Percentiles rank a stretch among this genome's conserved stretches.
Evolutionary conservation across 2,888 invertebrate species (phyloP).

Genomic region (Adineta ricciae): DNA sequence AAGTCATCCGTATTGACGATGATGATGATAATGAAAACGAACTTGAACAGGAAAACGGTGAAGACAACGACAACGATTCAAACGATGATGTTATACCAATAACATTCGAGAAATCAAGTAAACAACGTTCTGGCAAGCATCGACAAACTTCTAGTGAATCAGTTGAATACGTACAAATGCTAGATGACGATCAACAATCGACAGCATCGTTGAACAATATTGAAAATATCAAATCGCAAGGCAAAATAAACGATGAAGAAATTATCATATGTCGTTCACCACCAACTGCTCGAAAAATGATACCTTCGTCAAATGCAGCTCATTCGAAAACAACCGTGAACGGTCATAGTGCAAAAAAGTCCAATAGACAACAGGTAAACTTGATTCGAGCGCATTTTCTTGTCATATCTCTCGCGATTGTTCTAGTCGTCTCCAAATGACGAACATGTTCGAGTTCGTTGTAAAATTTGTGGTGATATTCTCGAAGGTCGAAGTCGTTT

Average conservation of each 20-base stretch:
- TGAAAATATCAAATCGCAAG: not conserved
- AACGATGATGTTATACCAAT: not conserved
- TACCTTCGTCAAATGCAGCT: not conserved
- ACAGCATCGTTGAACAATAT: not conserved
- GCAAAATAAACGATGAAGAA: not conserved
- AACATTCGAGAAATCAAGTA: not conserved
- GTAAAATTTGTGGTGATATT: not conserved
- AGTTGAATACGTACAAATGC: not conserved
- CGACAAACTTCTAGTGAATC: not conserved
- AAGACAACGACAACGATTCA: not conserved
- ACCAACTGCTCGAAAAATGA: not conserved
- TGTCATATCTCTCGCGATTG: not conserved
- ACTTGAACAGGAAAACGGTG: slow-evolving; percentile 11
- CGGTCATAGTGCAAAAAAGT: not conserved
- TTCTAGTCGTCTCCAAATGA: not conserved
- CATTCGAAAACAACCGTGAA: not conserved
- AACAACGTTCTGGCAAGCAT: not conserved
- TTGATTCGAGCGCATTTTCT: not conserved
- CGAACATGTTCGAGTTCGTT: slow-evolving; percentile 1
- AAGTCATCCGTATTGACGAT: not conserved
- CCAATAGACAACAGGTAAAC: not conserved
- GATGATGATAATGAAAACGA: not conserved
- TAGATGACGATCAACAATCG: not conserved
- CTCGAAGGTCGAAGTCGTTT: slow-evolving; percentile 5
- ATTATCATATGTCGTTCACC: slow-evolving; percentile 7